Conservation (phyloP, 2,797 vertebrate genomes). For the Alfaro cultratus region DNA sequence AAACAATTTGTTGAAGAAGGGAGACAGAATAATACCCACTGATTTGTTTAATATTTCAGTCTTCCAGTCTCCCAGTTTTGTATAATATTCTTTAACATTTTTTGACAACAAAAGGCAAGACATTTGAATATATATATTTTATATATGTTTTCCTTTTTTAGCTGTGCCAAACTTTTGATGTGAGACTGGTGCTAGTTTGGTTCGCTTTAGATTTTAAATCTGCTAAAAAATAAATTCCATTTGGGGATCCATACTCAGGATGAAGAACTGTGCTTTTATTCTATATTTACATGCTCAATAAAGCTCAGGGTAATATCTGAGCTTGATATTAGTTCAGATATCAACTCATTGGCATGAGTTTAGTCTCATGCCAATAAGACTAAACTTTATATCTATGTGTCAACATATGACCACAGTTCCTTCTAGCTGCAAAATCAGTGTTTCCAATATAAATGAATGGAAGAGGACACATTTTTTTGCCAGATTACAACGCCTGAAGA, state of each 20-base stretch:
- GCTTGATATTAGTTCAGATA: no score
- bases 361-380: background rate
- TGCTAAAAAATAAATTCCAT: background rate
- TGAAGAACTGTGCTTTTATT: background rate
- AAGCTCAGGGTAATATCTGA: background rate
- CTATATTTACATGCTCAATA: background rate
- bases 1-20: conserved; percentile 5
- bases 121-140: background rate
- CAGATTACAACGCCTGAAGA: conserved; percentile 9
- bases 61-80: background rate
- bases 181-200: background rate
- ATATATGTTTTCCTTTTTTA: background rate
- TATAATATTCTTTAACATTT: background rate
- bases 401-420: background rate
- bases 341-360: no score
- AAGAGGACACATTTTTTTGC: background rate
- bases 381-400: background rate
- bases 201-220: background rate
- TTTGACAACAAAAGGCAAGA: background rate
- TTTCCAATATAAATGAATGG: background rate
- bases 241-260: background rate
- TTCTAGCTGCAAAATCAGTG: background rate
- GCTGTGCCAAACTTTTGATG: background rate
- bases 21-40: background rate
- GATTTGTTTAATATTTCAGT: conserved; percentile 2